These are phyloP conservation scores for Harpalus rubripes DNA, from an alignment of 2,888 invertebrate species.

Conservation along the genomic window DNA sequence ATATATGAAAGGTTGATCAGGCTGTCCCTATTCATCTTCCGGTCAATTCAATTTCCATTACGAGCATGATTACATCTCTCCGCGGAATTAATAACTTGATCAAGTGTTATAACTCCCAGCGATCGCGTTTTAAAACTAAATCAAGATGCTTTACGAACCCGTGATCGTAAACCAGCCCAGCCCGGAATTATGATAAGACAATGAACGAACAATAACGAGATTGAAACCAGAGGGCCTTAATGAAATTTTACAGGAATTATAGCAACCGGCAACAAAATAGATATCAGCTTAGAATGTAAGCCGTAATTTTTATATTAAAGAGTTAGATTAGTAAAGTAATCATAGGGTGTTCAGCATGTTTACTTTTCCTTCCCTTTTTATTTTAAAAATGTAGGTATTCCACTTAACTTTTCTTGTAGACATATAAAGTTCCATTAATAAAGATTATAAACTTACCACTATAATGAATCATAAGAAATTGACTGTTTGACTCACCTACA, in stretches of 20 bases:
- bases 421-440: too few relatives aligned
- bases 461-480: too few relatives aligned
- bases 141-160: slow-evolving; percentile 26
- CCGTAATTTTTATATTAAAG: not conserved
- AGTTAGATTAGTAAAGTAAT: too few relatives aligned
- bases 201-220: not conserved
- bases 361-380: too few relatives aligned
- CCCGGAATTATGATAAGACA: not conserved
- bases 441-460: too few relatives aligned
- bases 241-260: not conserved
- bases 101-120: slow-evolving; percentile 21
- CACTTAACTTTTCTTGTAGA: too few relatives aligned
- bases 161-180: not conserved
- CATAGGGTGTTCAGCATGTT: too few relatives aligned
- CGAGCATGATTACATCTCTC: not conserved
- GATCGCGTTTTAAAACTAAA: slow-evolving; percentile 30
- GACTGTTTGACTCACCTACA: too few relatives aligned
- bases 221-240: not conserved
- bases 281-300: not conserved
- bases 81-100: slow-evolving; percentile 21
- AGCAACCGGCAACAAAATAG: not conserved
- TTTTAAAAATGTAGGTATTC: too few relatives aligned
- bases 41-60: slow-evolving; percentile 6
- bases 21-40: not conserved
- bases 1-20: not conserved